Base-by-base conservation (phyloP, 2,113 vertebrate species). In the Psilopogon haemacephalus region DNA sequence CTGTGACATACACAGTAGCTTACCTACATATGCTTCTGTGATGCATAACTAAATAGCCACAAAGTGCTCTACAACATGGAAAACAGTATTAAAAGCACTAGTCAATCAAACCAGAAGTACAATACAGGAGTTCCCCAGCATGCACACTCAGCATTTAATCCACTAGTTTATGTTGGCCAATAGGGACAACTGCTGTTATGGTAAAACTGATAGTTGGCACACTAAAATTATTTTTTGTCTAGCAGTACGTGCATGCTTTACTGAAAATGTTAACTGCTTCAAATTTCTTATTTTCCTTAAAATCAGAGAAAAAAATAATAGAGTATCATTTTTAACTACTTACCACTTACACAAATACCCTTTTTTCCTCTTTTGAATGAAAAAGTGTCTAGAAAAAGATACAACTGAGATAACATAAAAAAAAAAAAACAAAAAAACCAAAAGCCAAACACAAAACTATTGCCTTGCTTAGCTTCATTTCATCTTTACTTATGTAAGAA, bases 41-140 rank as follows among this genome's bases (percentile, higher is more conserved):
- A 94, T 90, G 83, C 69, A 48, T 90, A 91, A 74, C 76, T 81
- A 81, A 95, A 74, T 26, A 95, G 28, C 12, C 62, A 89, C 19
- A 3, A 91, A 88, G 33, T 30, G 33, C 50, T 74, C 90, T 77
- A 52, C 77, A 73, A 80, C 60, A 70, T 14, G 28, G 86, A 76
- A 92, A 92, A 89, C 0, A 63, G 18, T 16, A 65, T 48, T 84
- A 70, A 73, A 54, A 64, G 55, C 70, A 67, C 33, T 8, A 20
- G 33, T 37, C 3, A 5, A 80, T 73, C 90, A 72, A 86, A 76
- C 1, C 64, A 75, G 48, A 75, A 81, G 33, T 32, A 70, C 69
- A 27, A 85, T 50, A 19, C 21, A 55, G 35, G 50, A 90, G 23
- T 16, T 88, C 24, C 50, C 56, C 23, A 20, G 40, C 24, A 54